Evolutionary conservation across 1,140 invertebrate genomes (phyloP).

Genomic region (Chlorops oryzae): DNA sequence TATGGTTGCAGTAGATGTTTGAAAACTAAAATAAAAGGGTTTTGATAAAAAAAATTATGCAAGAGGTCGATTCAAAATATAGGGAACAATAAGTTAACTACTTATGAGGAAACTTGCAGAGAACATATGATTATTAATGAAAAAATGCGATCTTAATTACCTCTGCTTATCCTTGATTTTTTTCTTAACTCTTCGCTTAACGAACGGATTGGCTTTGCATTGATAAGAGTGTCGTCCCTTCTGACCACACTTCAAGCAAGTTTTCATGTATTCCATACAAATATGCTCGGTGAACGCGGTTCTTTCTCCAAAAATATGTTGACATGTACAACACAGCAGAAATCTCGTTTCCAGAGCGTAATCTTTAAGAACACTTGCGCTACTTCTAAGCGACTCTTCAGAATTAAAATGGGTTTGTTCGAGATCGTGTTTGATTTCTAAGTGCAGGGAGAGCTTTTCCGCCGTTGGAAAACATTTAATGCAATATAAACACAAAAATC

Average conservation of each 20-base stretch:
- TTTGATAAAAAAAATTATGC: not conserved
- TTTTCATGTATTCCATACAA: slow-evolving; percentile 50
- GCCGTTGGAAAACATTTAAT: slow-evolving; percentile 69
- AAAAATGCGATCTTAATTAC: not conserved
- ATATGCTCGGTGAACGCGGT: slow-evolving; percentile 67
- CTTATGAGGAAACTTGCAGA: not conserved
- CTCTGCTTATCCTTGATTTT: slow-evolving; percentile 11
- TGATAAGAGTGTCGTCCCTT: slow-evolving; percentile 29
- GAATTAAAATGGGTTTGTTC: slow-evolving; percentile 58
- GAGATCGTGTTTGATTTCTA: slow-evolving; percentile 67
- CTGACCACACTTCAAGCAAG: slow-evolving; percentile 26
- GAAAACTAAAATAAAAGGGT: not conserved
- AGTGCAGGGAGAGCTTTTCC: slow-evolving; percentile 68
- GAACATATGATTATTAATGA: not conserved
- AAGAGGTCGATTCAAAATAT: not conserved
- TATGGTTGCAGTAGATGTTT: no score
- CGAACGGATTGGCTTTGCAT: slow-evolving; percentile 23
- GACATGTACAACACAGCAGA: slow-evolving; percentile 71
- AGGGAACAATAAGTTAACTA: not conserved
- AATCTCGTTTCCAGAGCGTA: slow-evolving; percentile 46
- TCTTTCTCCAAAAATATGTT: slow-evolving; percentile 63
- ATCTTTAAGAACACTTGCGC: slow-evolving; percentile 16
- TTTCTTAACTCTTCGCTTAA: slow-evolving; percentile 9
- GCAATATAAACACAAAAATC: slow-evolving; percentile 72
- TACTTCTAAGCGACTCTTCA: slow-evolving; percentile 9